These are phyloP conservation scores for Zalophus californianus DNA, from an alignment of 2,797 vertebrate species.

Conservation along the genomic window DNA sequence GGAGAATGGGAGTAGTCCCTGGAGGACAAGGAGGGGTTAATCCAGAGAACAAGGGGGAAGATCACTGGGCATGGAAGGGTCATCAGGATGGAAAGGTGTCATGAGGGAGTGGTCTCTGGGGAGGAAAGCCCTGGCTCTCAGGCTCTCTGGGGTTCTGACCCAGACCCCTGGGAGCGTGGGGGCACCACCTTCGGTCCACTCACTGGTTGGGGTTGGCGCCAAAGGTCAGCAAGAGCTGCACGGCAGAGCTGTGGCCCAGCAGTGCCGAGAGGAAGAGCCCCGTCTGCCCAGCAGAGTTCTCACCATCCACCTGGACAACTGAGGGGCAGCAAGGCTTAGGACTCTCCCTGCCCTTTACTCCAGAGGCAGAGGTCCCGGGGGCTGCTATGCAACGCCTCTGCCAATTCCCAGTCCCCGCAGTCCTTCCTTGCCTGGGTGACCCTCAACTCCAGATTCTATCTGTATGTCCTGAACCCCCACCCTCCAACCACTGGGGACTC, in stretches of 20 bases:
- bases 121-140: background rate
- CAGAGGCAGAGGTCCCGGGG: background rate
- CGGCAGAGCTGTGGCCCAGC: constrained; percentile 81
- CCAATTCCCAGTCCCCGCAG: background rate
- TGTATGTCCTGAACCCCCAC: background rate
- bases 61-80: background rate
- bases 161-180: background rate
- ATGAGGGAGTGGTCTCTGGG: background rate
- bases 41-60: background rate
- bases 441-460: background rate
- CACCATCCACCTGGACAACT: constrained; percentile 85
- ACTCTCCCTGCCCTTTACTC: background rate
- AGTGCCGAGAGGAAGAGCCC: constrained; percentile 86
- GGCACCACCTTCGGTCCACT: constrained; percentile 17
- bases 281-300: constrained; percentile 87
- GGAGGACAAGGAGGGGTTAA: background rate
- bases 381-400: background rate
- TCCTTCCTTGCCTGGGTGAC: background rate
- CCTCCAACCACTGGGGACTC: background rate
- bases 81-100: background rate
- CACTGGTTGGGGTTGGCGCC: constrained; percentile 89
- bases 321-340: background rate
- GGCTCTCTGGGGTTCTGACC: background rate
- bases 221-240: constrained; percentile 84
- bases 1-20: background rate